phyloP scores from a whole-genome alignment of 2,113 vertebrate species.

The Brevimyrus niger region DNA sequence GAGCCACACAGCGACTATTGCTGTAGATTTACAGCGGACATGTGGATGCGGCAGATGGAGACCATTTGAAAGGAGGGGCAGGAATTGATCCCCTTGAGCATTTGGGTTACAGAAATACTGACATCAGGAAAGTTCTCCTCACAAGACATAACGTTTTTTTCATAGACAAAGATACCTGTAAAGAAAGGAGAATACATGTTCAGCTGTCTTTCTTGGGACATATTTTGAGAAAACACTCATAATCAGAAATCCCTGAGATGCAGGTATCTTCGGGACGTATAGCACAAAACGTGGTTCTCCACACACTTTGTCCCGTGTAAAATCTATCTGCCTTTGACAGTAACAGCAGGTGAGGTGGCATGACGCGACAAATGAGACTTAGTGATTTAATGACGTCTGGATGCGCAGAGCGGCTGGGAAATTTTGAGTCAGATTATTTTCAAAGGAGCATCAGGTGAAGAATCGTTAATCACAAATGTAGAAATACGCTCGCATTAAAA shows the following conservation, averaged over 20 bases:
- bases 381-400: neutral
- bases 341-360: neutral
- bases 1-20: neutral
- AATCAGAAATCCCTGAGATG: neutral
- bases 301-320: neutral
- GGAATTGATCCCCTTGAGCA: neutral
- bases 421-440: neutral
- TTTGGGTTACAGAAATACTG: neutral
- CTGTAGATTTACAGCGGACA: neutral
- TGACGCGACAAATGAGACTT: neutral
- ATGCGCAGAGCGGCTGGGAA: neutral
- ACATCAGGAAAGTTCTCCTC: neutral
- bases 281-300: neutral
- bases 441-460: neutral
- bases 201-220: neutral
- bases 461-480: neutral
- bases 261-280: neutral
- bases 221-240: neutral
- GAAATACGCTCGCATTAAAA: neutral
- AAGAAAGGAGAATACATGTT: neutral
- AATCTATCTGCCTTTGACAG: neutral
- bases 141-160: neutral
- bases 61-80: neutral
- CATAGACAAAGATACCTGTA: neutral
- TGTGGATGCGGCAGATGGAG: neutral